A percentile compares a stretch with the other conserved stretches of the same genome.
These are phyloP conservation scores for Orchesella cincta DNA, from an alignment of 1,140 invertebrate species.

Conservation along the genomic window DNA sequence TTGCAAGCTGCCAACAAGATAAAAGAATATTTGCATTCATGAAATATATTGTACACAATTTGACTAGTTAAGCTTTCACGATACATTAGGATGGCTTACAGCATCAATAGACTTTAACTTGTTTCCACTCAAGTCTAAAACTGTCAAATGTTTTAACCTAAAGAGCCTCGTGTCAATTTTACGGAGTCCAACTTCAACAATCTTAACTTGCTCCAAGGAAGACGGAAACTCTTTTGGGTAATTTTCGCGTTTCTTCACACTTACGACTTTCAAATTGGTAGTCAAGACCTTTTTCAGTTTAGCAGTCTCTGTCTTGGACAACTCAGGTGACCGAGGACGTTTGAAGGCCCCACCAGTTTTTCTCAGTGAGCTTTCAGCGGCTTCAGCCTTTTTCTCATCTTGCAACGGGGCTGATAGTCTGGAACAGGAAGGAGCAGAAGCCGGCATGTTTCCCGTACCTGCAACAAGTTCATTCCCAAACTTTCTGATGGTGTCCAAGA, in stretches of 20 bases:
- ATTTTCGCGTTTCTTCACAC: slow-evolving; percentile 15
- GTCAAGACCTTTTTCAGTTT: slow-evolving; percentile 6
- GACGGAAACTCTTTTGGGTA: slow-evolving; percentile 33
- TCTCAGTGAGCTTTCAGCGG: neutral
- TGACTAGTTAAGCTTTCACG: neutral
- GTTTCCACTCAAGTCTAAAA: slow-evolving; percentile 26
- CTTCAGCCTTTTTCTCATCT: neutral
- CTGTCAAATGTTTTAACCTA: neutral
- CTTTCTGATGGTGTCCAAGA: slow-evolving; percentile 1
- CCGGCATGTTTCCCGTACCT: neutral
- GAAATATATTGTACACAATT: no score
- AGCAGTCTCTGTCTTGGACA: slow-evolving; percentile 25
- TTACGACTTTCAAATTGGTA: neutral
- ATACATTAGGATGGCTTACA: no score
- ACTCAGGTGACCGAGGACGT: neutral
- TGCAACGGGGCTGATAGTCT: neutral
- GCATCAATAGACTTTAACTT: neutral
- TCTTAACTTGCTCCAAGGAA: neutral
- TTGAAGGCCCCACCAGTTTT: neutral
- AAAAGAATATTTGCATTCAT: neutral
- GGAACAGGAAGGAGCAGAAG: neutral
- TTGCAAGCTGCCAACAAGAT: neutral
- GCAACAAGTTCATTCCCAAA: neutral
- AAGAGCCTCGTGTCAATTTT: slow-evolving; percentile 28
- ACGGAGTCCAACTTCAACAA: neutral